A percentile compares a stretch with the other conserved stretches of the same genome.
phyloP scores from a whole-genome alignment of 2,888 invertebrate genomes.

The Autographa pulchrina region DNA sequence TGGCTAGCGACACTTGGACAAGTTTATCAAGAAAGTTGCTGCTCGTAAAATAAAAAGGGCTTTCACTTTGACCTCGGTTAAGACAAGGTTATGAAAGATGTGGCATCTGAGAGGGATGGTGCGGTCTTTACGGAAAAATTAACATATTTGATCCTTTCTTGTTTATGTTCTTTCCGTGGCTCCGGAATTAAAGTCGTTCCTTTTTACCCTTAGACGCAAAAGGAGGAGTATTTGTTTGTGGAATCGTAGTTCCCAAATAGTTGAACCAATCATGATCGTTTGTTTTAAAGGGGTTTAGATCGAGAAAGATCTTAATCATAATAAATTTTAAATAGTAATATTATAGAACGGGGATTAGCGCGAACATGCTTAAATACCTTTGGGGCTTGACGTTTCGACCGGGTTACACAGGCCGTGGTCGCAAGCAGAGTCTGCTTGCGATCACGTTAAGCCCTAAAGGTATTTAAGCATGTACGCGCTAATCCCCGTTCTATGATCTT shows the following conservation, averaged over 20 bases:
- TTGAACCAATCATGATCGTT: too few relatives aligned
- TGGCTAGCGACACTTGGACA: slow-evolving; percentile 61
- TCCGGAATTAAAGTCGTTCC: background rate
- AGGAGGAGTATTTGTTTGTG: background rate
- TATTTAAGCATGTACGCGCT: too few relatives aligned
- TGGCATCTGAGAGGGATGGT: slow-evolving; percentile 14
- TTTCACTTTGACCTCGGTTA: slow-evolving; percentile 34
- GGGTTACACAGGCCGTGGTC: too few relatives aligned
- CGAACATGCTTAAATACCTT: too few relatives aligned
- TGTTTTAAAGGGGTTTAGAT: too few relatives aligned
- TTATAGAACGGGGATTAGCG: too few relatives aligned
- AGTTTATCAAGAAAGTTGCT: slow-evolving; percentile 68
- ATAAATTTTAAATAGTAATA: too few relatives aligned
- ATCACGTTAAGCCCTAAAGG: too few relatives aligned
- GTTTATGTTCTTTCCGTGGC: background rate
- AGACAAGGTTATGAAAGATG: slow-evolving; percentile 45
- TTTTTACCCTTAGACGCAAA: background rate
- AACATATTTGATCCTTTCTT: slow-evolving; percentile 6
- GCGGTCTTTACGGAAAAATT: slow-evolving; percentile 7
- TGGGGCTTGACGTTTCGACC: too few relatives aligned
- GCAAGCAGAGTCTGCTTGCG: too few relatives aligned
- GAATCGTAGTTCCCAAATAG: background rate
- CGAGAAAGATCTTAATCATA: too few relatives aligned
- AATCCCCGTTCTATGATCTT: too few relatives aligned
- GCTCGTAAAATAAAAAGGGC: slow-evolving; percentile 57